Base-by-base conservation (phyloP, 2,113 vertebrate species). In the Machaerirhynchus nigripectus region DNA sequence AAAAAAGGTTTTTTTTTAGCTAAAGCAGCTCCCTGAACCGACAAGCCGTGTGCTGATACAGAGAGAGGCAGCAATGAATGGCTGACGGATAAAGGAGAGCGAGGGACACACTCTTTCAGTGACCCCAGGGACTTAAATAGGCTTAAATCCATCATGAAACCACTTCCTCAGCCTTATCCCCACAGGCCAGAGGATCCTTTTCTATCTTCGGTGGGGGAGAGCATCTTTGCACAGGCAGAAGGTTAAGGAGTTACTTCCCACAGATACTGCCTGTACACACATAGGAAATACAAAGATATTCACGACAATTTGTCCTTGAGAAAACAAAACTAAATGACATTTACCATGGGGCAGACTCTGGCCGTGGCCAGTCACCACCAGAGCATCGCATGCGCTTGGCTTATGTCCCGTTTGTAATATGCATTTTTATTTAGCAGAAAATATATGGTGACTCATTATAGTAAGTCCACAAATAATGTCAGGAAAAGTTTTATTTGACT, bases 71-170 rank as follows among this genome's bases (percentile, higher is more conserved):
- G 80, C 83, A 78, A 37, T 67, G 94, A 95, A 97, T 55, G 69
- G 76, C 76, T 86, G 71, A 63, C 2, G 52, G 80, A 84, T 92
- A 95, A 96, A 92, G 80, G 64, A 87, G 76, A 78, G 64, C 8
- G 76, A 95, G 82, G 68, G 64, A 84, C 83, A 93, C 75, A 60
- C 64, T 44, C 84, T 74, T 87, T 67, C 65, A 75, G 64, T 84
- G 91, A 95, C 80, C 69, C 42, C 50, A 26, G 76, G 68, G 94
- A 86, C 70, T 92, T 95, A 94, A 95, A 96, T 71, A 81, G 86
- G 71, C 83, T 95, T 95, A 95, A 95, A 93, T 81, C 70, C 69
- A 84, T 84, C 77, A 59, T 59, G 91, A 95, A 92, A 87, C 80
- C 47, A 78, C 80, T 81, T 93, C 89, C 91, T 90, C 80, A 68